Evolutionary conservation across 2,113 vertebrate genomes (phyloP).

Genomic region (Ploceus nigricollis): DNA sequence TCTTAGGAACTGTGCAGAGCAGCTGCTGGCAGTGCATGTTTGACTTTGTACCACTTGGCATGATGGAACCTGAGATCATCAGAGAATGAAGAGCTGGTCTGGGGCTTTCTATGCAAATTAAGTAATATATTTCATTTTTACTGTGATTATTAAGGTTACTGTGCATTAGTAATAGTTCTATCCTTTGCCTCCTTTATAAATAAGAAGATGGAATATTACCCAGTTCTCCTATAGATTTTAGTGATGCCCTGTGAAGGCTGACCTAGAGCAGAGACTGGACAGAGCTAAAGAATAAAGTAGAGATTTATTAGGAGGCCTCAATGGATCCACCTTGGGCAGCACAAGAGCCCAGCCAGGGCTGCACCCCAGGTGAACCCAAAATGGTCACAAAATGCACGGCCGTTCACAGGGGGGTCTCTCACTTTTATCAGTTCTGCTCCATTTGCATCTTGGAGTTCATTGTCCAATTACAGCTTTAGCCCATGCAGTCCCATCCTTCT

Average conservation of each 20-base stretch:
- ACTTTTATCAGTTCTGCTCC: neutral
- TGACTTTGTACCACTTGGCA: neutral
- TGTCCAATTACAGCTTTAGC: too few species aligned
- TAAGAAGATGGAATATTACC: neutral
- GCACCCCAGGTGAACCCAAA: neutral
- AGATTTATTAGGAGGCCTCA: neutral
- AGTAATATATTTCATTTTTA: neutral
- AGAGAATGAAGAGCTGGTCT: neutral
- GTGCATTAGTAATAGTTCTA: neutral
- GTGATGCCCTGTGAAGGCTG: neutral
- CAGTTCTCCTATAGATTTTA: neutral
- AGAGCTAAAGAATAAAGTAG: neutral
- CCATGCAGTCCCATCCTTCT: too few species aligned
- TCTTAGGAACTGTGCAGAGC: neutral
- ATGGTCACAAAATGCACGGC: neutral
- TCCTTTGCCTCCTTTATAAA: neutral
- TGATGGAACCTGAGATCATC: neutral
- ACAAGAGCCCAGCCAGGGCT: neutral
- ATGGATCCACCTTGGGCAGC: neutral
- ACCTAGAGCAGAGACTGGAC: neutral
- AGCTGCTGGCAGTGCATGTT: neutral
- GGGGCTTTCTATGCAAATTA: neutral
- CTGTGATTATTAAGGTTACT: neutral
- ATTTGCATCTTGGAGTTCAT: too few species aligned
- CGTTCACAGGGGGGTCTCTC: fast-evolving